Conservation (phyloP, 1,140 invertebrate species). For the Eulimnadia texana region DNA sequence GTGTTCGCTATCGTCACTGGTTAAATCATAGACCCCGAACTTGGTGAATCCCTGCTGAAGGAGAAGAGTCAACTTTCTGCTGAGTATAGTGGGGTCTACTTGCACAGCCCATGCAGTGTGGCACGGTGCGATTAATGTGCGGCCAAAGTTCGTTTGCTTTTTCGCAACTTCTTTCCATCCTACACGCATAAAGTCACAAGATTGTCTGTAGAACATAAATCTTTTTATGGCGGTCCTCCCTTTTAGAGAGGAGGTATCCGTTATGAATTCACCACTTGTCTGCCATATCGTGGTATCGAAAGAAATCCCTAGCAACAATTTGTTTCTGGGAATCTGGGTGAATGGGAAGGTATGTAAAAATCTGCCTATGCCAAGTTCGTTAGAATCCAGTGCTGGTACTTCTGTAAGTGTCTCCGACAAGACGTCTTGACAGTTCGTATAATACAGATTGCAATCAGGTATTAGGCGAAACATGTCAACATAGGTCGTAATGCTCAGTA, state of each 20-base stretch:
- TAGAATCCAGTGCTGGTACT: not conserved
- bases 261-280: not conserved
- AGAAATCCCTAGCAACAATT: not conserved
- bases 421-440: not conserved
- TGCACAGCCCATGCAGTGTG: not conserved
- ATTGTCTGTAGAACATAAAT: not conserved
- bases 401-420: not conserved
- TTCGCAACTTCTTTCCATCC: not conserved
- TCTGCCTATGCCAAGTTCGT: not conserved
- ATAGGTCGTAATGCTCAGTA: not conserved
- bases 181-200: not conserved
- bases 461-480: not conserved
- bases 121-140: not conserved
- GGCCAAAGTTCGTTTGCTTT: not conserved
- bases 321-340: not conserved
- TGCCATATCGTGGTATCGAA: not conserved
- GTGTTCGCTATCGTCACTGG: not conserved
- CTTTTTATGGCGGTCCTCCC: not conserved
- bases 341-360: not conserved
- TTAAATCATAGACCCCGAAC: not conserved
- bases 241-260: not conserved
- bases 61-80: not conserved
- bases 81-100: not conserved
- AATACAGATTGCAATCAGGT: not conserved
- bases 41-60: not conserved